Evolutionary conservation across 2,113 vertebrate genomes (phyloP).

Genomic region (Lamprotornis superbus): DNA sequence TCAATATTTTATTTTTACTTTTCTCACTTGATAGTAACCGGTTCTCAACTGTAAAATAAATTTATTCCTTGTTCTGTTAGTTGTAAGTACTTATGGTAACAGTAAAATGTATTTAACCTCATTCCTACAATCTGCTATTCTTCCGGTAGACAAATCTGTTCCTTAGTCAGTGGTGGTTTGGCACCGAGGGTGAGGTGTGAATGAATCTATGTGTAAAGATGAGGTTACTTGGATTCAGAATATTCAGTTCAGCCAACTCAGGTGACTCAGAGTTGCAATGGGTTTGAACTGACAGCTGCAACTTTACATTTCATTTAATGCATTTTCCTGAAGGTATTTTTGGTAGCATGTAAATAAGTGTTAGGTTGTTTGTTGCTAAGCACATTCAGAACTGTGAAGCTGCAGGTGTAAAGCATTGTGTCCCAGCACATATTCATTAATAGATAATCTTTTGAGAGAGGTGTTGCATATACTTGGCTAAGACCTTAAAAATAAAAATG

Average conservation of each 20-base stretch:
- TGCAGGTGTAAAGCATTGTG: background rate
- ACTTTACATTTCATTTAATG: conserved; percentile 58
- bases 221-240: background rate
- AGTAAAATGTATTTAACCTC: conserved; percentile 5
- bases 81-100: background rate
- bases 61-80: background rate
- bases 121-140: background rate
- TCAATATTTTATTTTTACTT: background rate
- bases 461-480: background rate
- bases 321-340: conserved; percentile 59
- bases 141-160: conserved; percentile 26
- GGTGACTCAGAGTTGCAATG: background rate
- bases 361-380: conserved; percentile 25
- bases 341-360: conserved; percentile 44
- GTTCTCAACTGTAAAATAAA: background rate
- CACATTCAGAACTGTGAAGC: background rate
- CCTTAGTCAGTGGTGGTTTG: conserved; percentile 4
- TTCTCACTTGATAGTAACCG: background rate
- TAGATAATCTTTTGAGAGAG: background rate
- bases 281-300: conserved; percentile 49
- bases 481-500: conserved; percentile 8
- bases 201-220: background rate
- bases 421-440: background rate
- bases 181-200: conserved; percentile 23
- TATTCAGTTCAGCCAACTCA: conserved; percentile 4